A percentile compares a stretch with the other conserved stretches of the same genome.
These are phyloP conservation scores for Phenganax stokvisi DNA, from an alignment of 92 coral and sea anemone genomes.

Conservation along the genomic window DNA sequence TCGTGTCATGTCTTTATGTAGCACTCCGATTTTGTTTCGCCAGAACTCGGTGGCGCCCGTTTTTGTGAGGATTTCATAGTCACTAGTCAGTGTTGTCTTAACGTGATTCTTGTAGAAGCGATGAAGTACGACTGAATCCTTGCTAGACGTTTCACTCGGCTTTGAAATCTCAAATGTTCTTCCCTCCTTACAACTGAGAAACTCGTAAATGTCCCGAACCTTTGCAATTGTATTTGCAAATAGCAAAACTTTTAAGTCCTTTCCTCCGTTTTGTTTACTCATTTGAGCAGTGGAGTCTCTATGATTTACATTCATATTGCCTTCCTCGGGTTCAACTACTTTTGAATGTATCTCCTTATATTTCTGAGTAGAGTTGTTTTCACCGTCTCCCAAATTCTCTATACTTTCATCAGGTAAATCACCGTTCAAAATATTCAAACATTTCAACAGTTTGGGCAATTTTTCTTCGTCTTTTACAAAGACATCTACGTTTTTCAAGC, in stretches of 20 bases:
- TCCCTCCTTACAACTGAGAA: constrained; percentile 51
- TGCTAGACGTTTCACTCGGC: neutral
- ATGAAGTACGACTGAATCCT: neutral
- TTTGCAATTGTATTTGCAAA: constrained; percentile 66
- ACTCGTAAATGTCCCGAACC: constrained; percentile 55
- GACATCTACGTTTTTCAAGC: constrained; percentile 54
- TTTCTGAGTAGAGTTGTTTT: neutral
- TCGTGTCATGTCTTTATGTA: constrained; percentile 64
- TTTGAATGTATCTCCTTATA: neutral
- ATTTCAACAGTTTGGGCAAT: constrained; percentile 50
- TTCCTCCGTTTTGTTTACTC: neutral
- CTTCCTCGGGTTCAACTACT: neutral
- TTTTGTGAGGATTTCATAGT: neutral
- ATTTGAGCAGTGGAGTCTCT: neutral
- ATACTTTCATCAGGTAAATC: neutral
- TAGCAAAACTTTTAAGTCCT: constrained; percentile 62
- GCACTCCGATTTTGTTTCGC: constrained; percentile 52
- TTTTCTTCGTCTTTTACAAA: constrained; percentile 56
- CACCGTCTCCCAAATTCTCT: neutral
- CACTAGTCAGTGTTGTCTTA: neutral
- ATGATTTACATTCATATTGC: neutral
- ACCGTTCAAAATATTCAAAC: constrained; percentile 53
- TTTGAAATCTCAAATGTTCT: constrained; percentile 28
- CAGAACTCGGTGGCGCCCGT: constrained; percentile 48
- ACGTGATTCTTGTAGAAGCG: neutral